Evolutionary conservation across 2,888 invertebrate genomes (phyloP).

Genomic region (Drosophila pseudotalamancana): DNA sequence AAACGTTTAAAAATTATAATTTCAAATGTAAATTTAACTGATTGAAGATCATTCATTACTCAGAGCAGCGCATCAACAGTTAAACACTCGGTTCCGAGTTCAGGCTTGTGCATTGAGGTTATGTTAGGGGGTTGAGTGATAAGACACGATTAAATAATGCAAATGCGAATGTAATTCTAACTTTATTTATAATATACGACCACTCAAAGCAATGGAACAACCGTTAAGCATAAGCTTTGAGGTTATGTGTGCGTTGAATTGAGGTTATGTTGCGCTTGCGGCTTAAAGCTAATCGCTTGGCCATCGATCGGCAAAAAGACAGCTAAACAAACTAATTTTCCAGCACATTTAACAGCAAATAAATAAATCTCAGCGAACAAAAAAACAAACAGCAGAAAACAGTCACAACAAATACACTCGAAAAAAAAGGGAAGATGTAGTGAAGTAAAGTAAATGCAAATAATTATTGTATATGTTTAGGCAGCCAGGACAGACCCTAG

Average conservation of each 20-base stretch:
- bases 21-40: neutral
- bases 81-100: slow-evolving; percentile 2
- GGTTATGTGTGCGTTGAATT: neutral
- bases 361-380: slow-evolving; percentile 15
- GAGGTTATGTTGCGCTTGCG: slow-evolving; percentile 1
- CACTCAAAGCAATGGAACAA: no score
- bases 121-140: neutral
- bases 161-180: no score
- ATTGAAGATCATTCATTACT: neutral
- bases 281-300: slow-evolving; percentile 24
- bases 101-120: neutral
- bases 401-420: slow-evolving; percentile 56
- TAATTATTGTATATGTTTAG: slow-evolving; percentile 77
- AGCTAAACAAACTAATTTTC: slow-evolving; percentile 73
- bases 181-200: no score
- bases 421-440: neutral
- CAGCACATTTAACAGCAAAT: slow-evolving; percentile 63
- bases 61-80: neutral
- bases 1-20: neutral
- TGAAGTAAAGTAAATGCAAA: slow-evolving; percentile 61
- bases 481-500: slow-evolving; percentile 52
- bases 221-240: neutral
- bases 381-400: slow-evolving; percentile 13
- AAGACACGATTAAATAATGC: no score
- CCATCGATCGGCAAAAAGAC: slow-evolving; percentile 31